Base-by-base conservation (phyloP, 1,140 invertebrate genomes). In the Pachyrhynchus sulphureomaculatus region DNA sequence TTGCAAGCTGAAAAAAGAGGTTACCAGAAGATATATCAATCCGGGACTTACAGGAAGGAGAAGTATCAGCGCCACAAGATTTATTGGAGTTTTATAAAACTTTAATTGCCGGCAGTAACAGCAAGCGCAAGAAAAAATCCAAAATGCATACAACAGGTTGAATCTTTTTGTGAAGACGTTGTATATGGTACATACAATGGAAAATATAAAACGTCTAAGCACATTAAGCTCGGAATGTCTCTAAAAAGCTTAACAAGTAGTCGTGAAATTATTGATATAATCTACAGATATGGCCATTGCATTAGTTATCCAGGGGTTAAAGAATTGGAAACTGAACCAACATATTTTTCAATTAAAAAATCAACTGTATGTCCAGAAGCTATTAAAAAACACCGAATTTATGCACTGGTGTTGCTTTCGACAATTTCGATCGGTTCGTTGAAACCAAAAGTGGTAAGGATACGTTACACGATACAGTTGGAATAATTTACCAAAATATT, bases 341-440 rank as follows among this genome's bases (percentile, higher is more conserved):
- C 74, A 5, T 64, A 17, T 58, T 15, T 60, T 4, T 59, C 64
- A 1, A 24, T 57, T 18, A 4, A 42, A 54, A 13, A 32, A 4
- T 55, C 64, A 0, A 24, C 36, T 36, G 3, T 71, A 18, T 68
- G 67, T 60, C 73, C 75, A 10, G 33, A 67, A 12, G 65, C 51
- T 4, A 75, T 75, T 70, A 20, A 8, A 42, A 24, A 15, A 29
- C 8, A 20, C 20, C 53, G 10, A 51, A 67, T 24, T 44, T 68
- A 15, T 63, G 29, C 41, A 78, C 76, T 23, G 64, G 69, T 39
- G 57, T 79, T 34, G 78, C 75, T 1, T 80, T 66, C 55, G 76
- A 80, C 59, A 80, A 78, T 68, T 78, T 69, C 62, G 75, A 78
- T 67, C 62, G 78, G 18, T 78, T 73, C 52, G 76, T 76, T 12